phyloP scores from a whole-genome alignment of 1,140 invertebrate species.

The Heterodera schachtii region DNA sequence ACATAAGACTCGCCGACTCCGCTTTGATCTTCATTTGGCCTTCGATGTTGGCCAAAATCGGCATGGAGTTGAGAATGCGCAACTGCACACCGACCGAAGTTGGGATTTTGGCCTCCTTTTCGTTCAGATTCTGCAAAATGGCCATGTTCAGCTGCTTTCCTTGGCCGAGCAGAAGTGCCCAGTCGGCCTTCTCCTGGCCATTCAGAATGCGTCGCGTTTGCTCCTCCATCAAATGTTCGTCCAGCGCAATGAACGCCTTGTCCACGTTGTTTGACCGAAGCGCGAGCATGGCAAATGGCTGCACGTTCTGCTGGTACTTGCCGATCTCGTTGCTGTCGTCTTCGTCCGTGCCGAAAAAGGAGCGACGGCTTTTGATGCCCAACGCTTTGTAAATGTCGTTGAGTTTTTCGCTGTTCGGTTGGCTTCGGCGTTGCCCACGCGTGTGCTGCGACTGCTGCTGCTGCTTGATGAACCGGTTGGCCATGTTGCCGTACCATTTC shows the following conservation, averaged over 20 bases:
- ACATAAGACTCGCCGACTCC: background rate
- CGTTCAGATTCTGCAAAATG: slow-evolving; percentile 25
- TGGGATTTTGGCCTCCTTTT: slow-evolving; percentile 46
- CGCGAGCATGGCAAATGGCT: slow-evolving; percentile 48
- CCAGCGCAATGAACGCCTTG: slow-evolving; percentile 40
- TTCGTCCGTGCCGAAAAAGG: background rate
- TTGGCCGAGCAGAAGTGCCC: background rate
- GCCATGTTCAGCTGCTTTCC: slow-evolving; percentile 19
- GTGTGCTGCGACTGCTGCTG: slow-evolving; percentile 27
- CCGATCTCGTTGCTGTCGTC: slow-evolving; percentile 28
- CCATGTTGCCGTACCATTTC: slow-evolving; percentile 37
- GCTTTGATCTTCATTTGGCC: slow-evolving; percentile 15
- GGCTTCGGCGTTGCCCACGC: background rate
- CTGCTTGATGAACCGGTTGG: slow-evolving; percentile 30
- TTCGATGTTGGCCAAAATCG: slow-evolving; percentile 24
- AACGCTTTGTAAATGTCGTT: slow-evolving; percentile 28
- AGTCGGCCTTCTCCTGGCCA: slow-evolving; percentile 36
- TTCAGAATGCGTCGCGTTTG: slow-evolving; percentile 30
- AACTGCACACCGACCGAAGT: slow-evolving; percentile 41
- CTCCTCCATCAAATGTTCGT: slow-evolving; percentile 33
- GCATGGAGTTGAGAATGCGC: slow-evolving; percentile 31
- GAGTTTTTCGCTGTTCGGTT: slow-evolving; percentile 10
- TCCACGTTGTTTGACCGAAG: slow-evolving; percentile 47
- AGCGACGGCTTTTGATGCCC: slow-evolving; percentile 44
- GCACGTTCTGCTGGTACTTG: slow-evolving; percentile 5